phyloP scores from a whole-genome alignment of 2,888 invertebrate genomes.

The Drosophila birchii region DNA sequence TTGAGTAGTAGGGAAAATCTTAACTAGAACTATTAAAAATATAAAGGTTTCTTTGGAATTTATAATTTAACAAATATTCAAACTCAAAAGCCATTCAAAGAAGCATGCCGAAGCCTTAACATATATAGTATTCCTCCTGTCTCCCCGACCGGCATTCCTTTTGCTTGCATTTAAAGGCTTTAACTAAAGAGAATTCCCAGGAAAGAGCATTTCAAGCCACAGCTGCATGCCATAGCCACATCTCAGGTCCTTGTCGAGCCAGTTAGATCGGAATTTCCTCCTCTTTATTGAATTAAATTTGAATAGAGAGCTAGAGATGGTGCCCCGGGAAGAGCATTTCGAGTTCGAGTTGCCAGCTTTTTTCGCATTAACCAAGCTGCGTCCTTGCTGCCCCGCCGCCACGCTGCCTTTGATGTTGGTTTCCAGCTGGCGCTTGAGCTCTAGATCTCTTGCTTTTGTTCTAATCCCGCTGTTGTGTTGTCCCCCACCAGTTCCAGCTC shows the following conservation, averaged over 20 bases:
- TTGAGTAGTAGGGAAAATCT: background rate
- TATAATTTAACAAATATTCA: background rate
- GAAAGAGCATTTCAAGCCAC: no score
- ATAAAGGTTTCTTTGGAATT: background rate
- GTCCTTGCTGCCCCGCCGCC: constrained; percentile 10
- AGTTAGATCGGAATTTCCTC: background rate
- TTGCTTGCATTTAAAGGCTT: no score
- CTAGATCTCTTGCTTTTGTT: constrained; percentile 16
- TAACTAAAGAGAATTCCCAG: no score
- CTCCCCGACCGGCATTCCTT: no score
- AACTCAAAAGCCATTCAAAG: no score
- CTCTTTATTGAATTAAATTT: background rate
- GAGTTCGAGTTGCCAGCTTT: constrained; percentile 15
- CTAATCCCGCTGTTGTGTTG: constrained; percentile 11
- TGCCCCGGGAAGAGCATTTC: constrained; percentile 25
- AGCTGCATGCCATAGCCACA: no score
- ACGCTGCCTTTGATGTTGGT: constrained; percentile 19
- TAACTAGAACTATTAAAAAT: background rate
- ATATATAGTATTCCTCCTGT: no score
- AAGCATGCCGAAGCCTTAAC: background rate
- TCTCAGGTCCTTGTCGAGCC: no score
- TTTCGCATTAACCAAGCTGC: background rate
- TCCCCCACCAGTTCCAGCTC: background rate
- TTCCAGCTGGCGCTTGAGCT: constrained; percentile 16
- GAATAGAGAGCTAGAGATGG: background rate